These are phyloP conservation scores for Sylvietta virens DNA, from an alignment of 2,113 vertebrate species.

Conservation along the genomic window DNA sequence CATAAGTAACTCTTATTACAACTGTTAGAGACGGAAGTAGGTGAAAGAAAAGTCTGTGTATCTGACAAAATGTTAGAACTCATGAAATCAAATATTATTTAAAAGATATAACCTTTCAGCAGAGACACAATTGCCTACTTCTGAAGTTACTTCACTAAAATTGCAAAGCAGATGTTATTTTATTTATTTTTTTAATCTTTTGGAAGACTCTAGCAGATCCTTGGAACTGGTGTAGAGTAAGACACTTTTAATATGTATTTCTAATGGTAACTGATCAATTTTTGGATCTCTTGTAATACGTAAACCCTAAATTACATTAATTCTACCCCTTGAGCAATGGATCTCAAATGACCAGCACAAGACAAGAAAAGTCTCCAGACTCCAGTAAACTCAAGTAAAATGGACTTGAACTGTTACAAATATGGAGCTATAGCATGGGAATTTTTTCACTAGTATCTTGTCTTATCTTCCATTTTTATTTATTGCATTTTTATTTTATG, in stretches of 20 bases:
- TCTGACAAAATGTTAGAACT: neutral
- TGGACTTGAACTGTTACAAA: neutral
- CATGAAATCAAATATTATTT: neutral
- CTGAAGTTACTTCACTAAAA: neutral
- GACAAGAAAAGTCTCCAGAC: neutral
- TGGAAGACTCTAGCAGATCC: neutral
- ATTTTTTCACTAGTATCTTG: neutral
- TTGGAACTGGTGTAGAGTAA: neutral
- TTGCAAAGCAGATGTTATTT: neutral
- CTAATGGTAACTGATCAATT: neutral
- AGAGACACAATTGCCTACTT: neutral
- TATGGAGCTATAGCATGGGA: neutral
- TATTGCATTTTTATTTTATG: neutral
- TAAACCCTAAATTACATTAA: neutral
- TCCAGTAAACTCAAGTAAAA: neutral
- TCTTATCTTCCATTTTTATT: neutral
- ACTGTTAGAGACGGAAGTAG: neutral
- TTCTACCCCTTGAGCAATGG: fast-evolving
- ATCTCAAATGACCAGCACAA: neutral
- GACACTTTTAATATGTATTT: neutral
- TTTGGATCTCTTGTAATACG: neutral
- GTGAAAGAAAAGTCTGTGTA: neutral
- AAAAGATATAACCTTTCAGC: neutral
- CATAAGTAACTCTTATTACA: neutral
- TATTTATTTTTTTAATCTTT: neutral